Evolutionary conservation across 2,888 invertebrate genomes (phyloP), one percentile per base, ranked within the genome.

Genomic region (Phaedon cochleariae): DNA sequence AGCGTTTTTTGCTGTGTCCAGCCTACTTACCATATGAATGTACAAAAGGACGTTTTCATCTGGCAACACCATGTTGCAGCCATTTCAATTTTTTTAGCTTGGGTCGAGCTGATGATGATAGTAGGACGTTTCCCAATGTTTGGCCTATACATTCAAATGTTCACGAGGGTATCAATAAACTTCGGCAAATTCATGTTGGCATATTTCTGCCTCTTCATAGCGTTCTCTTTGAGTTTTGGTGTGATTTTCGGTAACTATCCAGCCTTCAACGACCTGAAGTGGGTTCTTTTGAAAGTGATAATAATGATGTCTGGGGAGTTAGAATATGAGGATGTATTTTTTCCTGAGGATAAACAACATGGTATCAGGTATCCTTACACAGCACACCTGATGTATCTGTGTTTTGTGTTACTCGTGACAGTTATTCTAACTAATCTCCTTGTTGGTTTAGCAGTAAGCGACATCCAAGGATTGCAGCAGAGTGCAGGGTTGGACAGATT

Each of bases 301-400:
- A 91, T 94, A 75, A 94, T 95, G 94, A 93, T 95, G 94, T 92
- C 93, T 0, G 94, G 94, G 0, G 94, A 95, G 81, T 80, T 94
- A 54, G 94, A 94, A 79, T 93, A 92, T 72, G 94, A 94, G 79
- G 93, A 94, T 74, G 91, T 94, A 69, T 94, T 94, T 79, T 93
- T 91, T 60, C 78, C 81, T 1, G 75, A 77, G 73, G 86, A 85
- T 37, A 73, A 77, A 73, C 85, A 85, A 45, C 85, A 88, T 64
- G 72, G 71, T 26, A 74, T 77, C 29, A 69, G 69, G 31, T 79
- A 91, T 79, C 90, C 90, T 0, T 86, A 89, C 9, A 93, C 94
- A 0, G 88, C 93, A 0, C 93, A 94, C 73, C 85, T 90, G 2
- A 88, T 94, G 85, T 92, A 93, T 70, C 81, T 93, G 1, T 86